Conservation (phyloP, 2,113 vertebrate genomes). For the Campylomormyrus tamandua region DNA sequence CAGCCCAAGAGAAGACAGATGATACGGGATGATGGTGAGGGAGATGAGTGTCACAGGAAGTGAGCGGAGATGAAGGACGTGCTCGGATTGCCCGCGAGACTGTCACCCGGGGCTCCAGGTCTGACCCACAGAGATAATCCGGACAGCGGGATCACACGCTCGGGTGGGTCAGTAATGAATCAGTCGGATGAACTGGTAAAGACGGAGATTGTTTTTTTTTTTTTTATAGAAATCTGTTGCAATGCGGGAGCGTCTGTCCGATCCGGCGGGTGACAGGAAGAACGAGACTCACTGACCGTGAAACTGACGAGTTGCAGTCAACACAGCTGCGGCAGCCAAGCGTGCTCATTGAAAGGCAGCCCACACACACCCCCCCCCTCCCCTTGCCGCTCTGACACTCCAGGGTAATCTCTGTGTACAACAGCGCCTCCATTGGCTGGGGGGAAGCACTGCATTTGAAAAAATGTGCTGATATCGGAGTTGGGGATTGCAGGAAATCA, state of each 20-base stretch:
- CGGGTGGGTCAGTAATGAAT: conserved; percentile 32
- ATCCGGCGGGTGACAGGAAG: not conserved
- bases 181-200: conserved; percentile 19
- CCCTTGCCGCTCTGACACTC: not conserved
- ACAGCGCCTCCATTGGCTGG: not conserved
- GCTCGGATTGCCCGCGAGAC: not conserved
- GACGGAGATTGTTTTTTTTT: not conserved
- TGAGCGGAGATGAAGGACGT: not conserved
- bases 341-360: conserved; percentile 13
- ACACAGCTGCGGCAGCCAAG: conserved; percentile 6
- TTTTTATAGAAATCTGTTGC: conserved; percentile 6
- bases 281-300: conserved; percentile 19
- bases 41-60: not conserved
- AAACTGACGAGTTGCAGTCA: conserved; percentile 33
- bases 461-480: not conserved
- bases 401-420: conserved; percentile 5
- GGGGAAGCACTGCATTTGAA: not conserved
- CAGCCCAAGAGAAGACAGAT: not conserved
- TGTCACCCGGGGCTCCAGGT: not conserved
- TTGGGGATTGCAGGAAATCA: not conserved
- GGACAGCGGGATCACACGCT: conserved; percentile 15
- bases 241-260: not conserved
- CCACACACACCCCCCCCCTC: not conserved
- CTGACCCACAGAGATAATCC: conserved; percentile 18
- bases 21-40: not conserved